Evolutionary conservation across 2,113 vertebrate genomes (phyloP).

Genomic region (Podarcis muralis): DNA sequence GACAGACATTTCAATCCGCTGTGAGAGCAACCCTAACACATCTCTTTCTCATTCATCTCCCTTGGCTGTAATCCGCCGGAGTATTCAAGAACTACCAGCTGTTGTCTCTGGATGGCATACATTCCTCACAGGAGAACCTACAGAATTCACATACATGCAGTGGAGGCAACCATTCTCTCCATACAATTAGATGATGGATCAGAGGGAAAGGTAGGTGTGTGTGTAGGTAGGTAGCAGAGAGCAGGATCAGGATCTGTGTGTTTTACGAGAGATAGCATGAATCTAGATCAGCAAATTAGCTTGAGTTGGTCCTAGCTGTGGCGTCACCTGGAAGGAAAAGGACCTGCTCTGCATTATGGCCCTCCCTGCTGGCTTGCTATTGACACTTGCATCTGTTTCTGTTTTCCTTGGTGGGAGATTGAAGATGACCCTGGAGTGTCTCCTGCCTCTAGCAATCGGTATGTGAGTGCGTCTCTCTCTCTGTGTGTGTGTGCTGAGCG

Average conservation of each 20-base stretch:
- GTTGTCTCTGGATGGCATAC: slow-evolving; percentile 31
- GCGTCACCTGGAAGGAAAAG: too few relatives aligned
- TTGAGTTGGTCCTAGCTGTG: background rate
- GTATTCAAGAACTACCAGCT: slow-evolving; percentile 39
- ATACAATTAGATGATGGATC: background rate
- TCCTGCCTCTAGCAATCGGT: slow-evolving; percentile 43
- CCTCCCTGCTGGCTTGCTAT: background rate
- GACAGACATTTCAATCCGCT: slow-evolving; percentile 58
- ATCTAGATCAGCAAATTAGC: background rate
- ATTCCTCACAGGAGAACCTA: background rate
- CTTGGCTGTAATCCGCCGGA: slow-evolving; percentile 6
- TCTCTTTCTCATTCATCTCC: slow-evolving; percentile 53
- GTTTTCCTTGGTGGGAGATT: slow-evolving; percentile 14
- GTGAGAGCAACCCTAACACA: background rate
- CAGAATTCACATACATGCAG: background rate
- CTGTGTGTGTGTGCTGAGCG: background rate
- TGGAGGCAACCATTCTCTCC: too few relatives aligned
- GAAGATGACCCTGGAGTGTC: slow-evolving; percentile 25
- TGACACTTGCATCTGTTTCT: slow-evolving; percentile 38
- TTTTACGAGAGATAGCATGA: background rate
- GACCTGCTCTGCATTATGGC: background rate
- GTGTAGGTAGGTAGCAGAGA: too few relatives aligned
- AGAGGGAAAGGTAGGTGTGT: background rate
- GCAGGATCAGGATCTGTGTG: background rate
- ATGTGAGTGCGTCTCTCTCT: background rate